A percentile compares a stretch with the other conserved stretches of the same genome.
phyloP scores from a whole-genome alignment of 2,797 vertebrate species.

The Heliangelus exortis region DNA sequence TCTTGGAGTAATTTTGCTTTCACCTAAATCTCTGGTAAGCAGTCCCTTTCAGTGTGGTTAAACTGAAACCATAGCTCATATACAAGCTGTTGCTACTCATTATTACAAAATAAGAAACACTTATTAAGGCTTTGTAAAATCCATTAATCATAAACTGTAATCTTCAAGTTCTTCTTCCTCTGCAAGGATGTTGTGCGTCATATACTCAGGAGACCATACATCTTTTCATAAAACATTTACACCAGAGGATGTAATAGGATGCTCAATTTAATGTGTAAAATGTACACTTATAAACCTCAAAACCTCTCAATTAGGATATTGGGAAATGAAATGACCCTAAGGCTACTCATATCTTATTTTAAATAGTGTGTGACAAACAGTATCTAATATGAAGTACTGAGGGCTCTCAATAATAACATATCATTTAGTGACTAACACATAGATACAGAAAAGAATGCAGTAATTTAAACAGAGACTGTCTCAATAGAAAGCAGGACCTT shows the following conservation, averaged over 20 bases:
- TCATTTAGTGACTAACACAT: conserved; percentile 17
- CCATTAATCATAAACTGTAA: background rate
- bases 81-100: background rate
- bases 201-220: background rate
- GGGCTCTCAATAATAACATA: background rate
- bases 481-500: background rate
- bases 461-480: background rate
- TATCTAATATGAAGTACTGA: background rate
- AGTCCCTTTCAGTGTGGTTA: background rate
- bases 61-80: background rate
- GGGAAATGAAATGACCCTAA: background rate
- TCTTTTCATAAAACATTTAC: conserved; percentile 30
- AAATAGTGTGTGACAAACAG: background rate
- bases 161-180: background rate
- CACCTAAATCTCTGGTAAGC: background rate
- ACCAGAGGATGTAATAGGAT: background rate
- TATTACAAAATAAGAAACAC: background rate
- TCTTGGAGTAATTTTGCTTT: background rate
- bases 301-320: conserved; percentile 1
- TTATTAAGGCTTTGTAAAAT: background rate
- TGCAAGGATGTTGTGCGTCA: background rate
- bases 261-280: conserved; percentile 8
- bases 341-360: background rate
- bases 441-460: background rate
- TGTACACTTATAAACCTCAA: background rate